phyloP scores from a whole-genome alignment of 1,140 invertebrate genomes.

The Neodiprion pinetum region DNA sequence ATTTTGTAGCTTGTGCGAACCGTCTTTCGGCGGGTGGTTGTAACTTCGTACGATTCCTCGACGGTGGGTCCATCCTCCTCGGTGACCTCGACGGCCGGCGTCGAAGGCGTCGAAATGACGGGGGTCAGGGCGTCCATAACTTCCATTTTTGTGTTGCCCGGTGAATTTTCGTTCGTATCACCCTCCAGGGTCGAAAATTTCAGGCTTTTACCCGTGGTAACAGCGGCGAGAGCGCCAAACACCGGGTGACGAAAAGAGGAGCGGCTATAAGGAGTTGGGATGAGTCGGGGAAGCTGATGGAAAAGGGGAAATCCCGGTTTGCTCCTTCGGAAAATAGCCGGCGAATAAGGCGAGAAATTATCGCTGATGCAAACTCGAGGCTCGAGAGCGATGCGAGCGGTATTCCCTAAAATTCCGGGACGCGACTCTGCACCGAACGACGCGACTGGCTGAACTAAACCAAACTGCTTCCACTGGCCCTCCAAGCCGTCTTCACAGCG shows the following conservation, averaged over 20 bases:
- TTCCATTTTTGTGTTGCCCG: conserved; percentile 43
- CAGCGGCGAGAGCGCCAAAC: not conserved
- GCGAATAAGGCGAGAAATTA: not conserved
- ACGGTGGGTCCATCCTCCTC: conserved; percentile 51
- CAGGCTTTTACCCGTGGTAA: not conserved
- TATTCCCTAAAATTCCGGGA: conserved; percentile 49
- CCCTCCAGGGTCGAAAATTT: conserved; percentile 24
- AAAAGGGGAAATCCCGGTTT: too few relatives aligned
- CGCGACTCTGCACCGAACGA: conserved; percentile 43
- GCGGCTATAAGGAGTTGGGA: too few relatives aligned
- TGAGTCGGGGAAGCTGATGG: too few relatives aligned
- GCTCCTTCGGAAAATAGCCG: too few relatives aligned
- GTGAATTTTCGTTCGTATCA: conserved; percentile 22
- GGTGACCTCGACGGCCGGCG: conserved; percentile 50
- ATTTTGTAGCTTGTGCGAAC: conserved; percentile 70
- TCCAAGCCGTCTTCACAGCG: conserved; percentile 38
- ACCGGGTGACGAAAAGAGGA: not conserved
- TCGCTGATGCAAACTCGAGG: not conserved
- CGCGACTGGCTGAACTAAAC: conserved; percentile 53
- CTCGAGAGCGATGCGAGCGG: not conserved
- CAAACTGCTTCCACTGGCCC: conserved; percentile 12
- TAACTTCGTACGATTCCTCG: conserved; percentile 66
- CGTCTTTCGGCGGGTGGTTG: conserved; percentile 68
- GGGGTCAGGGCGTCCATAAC: conserved; percentile 48
- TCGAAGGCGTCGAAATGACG: conserved; percentile 36